phyloP scores from a whole-genome alignment of 2,113 vertebrate species.

The Panthera tigris region DNA sequence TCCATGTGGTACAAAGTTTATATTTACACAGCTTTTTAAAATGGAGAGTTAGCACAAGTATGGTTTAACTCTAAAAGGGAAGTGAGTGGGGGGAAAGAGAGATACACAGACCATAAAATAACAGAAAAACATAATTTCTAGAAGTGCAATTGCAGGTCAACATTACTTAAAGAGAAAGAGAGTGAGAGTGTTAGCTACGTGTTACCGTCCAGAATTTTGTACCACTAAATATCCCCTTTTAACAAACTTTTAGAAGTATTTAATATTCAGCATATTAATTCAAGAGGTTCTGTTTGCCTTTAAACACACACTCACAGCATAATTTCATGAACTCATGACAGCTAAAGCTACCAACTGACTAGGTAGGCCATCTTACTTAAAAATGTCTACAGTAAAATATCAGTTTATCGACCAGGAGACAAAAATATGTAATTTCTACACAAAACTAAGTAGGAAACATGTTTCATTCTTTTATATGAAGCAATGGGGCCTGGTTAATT shows the following conservation, averaged over 20 bases:
- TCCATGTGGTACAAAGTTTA: neutral
- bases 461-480: conserved; percentile 26
- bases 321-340: neutral
- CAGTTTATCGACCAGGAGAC: neutral
- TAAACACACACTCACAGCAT: neutral
- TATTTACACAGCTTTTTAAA: neutral
- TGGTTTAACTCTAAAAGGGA: neutral
- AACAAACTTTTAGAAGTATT: neutral
- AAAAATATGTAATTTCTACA: neutral
- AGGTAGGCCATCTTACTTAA: neutral
- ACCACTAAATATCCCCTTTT: neutral
- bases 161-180: neutral
- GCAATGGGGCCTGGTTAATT: conserved; percentile 19
- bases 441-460: neutral
- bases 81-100: neutral
- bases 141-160: neutral
- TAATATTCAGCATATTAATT: conserved; percentile 36
- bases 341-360: neutral
- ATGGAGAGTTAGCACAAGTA: neutral
- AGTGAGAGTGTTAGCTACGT: neutral
- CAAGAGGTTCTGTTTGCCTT: conserved; percentile 28
- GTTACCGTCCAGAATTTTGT: neutral
- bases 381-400: conserved; percentile 10
- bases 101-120: neutral
- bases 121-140: conserved; percentile 9